Evolutionary conservation across 2,797 vertebrate species (phyloP).

Genomic region (Megaceryle alcyon): DNA sequence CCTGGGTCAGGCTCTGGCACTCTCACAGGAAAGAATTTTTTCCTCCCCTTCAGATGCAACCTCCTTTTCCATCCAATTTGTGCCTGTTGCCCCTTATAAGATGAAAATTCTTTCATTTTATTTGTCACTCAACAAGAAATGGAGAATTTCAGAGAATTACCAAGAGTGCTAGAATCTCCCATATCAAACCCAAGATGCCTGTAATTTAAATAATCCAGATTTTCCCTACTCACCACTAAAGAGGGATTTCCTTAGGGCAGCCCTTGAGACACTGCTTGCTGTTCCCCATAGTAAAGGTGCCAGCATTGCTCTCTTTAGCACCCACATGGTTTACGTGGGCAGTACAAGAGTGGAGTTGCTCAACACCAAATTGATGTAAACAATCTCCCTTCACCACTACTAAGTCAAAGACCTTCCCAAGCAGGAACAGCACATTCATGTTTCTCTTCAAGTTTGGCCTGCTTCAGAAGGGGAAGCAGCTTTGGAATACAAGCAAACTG

Average conservation of each 20-base stretch:
- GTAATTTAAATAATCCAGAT: background rate
- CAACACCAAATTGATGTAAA: rapidly evolving
- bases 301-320: background rate
- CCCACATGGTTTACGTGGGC: background rate
- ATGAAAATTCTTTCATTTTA: background rate
- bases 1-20: background rate
- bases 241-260: background rate
- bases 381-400: background rate
- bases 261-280: background rate
- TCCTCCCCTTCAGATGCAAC: background rate
- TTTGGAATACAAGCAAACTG: background rate
- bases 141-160: background rate
- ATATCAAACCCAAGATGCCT: background rate
- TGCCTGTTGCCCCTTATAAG: background rate
- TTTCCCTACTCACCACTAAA: background rate
- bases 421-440: background rate
- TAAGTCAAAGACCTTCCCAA: background rate
- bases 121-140: background rate
- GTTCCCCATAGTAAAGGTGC: rapidly evolving
- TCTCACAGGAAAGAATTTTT: background rate
- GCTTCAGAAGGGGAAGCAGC: background rate
- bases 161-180: background rate
- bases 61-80: background rate
- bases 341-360: rapidly evolving
- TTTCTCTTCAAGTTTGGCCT: background rate